Evolutionary conservation across 2,797 vertebrate species (phyloP).

Genomic region (Emydoidea blandingii): DNA sequence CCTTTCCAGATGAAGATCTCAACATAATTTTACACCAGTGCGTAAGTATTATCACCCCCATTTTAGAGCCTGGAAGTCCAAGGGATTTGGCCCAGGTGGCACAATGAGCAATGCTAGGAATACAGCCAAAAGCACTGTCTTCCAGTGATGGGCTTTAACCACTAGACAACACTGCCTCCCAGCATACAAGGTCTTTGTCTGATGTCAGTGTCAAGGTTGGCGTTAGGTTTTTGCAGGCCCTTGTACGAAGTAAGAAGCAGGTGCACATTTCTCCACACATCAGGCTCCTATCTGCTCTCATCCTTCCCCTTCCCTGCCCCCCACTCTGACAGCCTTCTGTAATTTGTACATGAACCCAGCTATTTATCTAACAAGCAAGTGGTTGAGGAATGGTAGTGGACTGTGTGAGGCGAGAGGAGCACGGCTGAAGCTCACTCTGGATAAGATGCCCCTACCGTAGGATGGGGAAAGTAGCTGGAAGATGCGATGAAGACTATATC

Average conservation of each 20-base stretch:
- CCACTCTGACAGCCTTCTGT: background rate
- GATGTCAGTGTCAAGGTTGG: background rate
- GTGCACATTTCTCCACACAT: background rate
- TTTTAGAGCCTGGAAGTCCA: background rate
- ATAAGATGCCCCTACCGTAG: background rate
- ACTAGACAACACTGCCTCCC: background rate
- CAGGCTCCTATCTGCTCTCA: background rate
- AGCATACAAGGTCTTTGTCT: background rate
- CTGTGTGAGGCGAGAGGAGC: background rate
- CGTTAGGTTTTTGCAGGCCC: background rate
- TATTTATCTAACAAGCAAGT: background rate
- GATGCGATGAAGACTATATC: accelerated
- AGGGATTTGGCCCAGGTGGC: background rate
- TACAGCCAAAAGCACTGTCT: background rate
- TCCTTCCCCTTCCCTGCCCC: background rate
- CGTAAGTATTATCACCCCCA: background rate
- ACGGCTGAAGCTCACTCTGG: background rate
- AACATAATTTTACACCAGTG: background rate
- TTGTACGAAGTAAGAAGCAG: background rate
- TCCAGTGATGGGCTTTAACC: background rate
- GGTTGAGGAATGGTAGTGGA: background rate
- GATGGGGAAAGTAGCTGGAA: background rate
- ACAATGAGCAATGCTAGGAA: background rate
- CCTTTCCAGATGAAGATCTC: background rate
- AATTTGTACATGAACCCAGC: background rate